A percentile compares a stretch with the other conserved stretches of the same genome.
Conservation (phyloP, 2,888 invertebrate species). For the Nemoura dubitans region DNA sequence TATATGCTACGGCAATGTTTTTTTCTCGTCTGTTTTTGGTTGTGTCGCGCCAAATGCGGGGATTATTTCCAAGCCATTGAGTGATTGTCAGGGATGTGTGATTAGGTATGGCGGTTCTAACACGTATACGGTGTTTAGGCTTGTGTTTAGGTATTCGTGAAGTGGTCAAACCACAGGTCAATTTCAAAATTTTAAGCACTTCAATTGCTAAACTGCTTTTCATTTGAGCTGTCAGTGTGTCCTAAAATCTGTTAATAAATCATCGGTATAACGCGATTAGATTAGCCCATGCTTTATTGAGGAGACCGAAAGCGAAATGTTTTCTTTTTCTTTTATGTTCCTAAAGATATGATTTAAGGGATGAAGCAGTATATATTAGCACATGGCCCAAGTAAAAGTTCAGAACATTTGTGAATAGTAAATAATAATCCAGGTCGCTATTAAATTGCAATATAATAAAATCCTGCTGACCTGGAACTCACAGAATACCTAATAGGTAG, state of each 20-base stretch:
- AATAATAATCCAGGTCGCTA: too few relatives aligned
- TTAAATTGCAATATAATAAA: too few relatives aligned
- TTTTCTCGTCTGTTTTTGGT: background rate
- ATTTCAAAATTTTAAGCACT: background rate
- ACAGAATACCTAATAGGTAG: too few relatives aligned
- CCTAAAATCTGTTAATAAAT: background rate
- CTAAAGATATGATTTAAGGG: too few relatives aligned
- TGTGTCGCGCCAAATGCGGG: background rate
- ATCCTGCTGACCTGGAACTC: too few relatives aligned
- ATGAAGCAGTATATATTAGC: too few relatives aligned
- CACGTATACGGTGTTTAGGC: background rate
- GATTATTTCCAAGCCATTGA: background rate
- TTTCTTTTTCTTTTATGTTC: too few relatives aligned
- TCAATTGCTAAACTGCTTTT: background rate
- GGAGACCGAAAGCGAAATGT: too few relatives aligned
- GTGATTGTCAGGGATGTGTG: background rate
- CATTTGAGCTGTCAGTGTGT: background rate
- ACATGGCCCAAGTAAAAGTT: too few relatives aligned
- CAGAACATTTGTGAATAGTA: too few relatives aligned
- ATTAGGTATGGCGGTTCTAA: background rate
- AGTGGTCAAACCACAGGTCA: background rate
- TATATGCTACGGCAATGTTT: background rate
- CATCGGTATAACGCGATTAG: too few relatives aligned
- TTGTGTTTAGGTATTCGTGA: background rate
- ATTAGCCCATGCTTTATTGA: too few relatives aligned